Conservation (phyloP, 2,113 vertebrate species). For the Alaudala cheleensis region DNA sequence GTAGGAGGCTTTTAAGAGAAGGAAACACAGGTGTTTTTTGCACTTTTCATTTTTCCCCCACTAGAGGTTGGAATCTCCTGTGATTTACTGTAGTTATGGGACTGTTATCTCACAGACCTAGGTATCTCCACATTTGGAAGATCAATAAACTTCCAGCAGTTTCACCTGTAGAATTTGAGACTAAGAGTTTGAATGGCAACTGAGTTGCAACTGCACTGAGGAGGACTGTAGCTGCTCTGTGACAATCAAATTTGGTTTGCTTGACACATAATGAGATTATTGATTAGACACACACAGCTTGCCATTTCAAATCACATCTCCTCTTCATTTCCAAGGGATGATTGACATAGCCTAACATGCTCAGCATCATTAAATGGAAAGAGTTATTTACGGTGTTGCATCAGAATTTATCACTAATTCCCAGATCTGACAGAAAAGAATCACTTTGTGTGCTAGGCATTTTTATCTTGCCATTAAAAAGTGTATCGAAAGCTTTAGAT, state of each 20-base stretch:
- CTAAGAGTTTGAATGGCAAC: not conserved
- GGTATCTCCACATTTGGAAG: not conserved
- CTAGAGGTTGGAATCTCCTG: not conserved
- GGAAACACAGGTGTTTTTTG: not conserved
- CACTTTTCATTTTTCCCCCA: not conserved
- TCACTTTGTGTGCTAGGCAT: not conserved
- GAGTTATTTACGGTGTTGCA: conserved; percentile 42
- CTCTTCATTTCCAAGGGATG: conserved; percentile 50
- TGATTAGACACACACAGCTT: conserved; percentile 52
- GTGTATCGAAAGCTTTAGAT: not conserved
- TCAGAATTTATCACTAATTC: conserved; percentile 57
- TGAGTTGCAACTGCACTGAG: not conserved
- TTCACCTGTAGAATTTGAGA: not conserved
- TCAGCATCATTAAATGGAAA: conserved; percentile 53
- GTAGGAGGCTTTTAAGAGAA: not conserved
- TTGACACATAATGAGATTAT: conserved; percentile 65
- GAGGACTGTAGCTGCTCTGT: conserved; percentile 1
- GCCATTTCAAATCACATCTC: conserved; percentile 60
- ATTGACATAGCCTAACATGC: conserved; percentile 40
- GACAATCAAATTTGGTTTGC: conserved; percentile 62
- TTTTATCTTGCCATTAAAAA: conserved; percentile 47
- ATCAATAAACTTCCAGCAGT: not conserved
- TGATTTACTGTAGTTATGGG: not conserved
- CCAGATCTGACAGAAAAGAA: conserved; percentile 46
- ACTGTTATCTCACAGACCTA: not conserved